These are phyloP conservation scores for Calyptommatus sinebrachiatus DNA, from an alignment of 2,113 vertebrate species.

Conservation along the genomic window DNA sequence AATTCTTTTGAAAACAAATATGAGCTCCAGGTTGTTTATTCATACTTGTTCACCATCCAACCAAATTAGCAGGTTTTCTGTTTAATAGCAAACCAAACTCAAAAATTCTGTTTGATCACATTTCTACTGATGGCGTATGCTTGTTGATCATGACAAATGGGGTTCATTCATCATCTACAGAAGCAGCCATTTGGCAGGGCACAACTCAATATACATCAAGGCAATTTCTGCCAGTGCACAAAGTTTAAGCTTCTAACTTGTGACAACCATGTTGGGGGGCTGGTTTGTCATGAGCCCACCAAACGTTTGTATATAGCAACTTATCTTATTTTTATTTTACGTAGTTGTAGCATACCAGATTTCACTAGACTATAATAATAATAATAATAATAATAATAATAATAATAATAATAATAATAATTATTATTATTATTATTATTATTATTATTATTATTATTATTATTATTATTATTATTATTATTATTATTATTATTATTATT, in stretches of 20 bases:
- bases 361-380: neutral
- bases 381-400: too few relatives aligned
- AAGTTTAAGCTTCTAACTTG: neutral
- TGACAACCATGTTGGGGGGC: neutral
- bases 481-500: too few relatives aligned
- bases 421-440: too few relatives aligned
- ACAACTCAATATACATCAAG: neutral
- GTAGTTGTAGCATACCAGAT: neutral
- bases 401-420: too few relatives aligned
- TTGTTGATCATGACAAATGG: neutral
- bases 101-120: too few relatives aligned
- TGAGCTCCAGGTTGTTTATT: too few relatives aligned
- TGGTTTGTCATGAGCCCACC: neutral
- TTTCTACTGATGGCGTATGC: neutral
- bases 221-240: neutral
- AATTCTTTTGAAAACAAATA: too few relatives aligned
- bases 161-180: neutral
- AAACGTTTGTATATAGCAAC: neutral
- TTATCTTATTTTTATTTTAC: neutral
- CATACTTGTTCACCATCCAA: too few relatives aligned
- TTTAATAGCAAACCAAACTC: too few relatives aligned
- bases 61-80: too few relatives aligned
- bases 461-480: too few relatives aligned
- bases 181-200: neutral
- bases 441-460: too few relatives aligned